These are phyloP conservation scores for Alaudala cheleensis DNA, from an alignment of 2,113 vertebrate genomes.

Conservation along the genomic window DNA sequence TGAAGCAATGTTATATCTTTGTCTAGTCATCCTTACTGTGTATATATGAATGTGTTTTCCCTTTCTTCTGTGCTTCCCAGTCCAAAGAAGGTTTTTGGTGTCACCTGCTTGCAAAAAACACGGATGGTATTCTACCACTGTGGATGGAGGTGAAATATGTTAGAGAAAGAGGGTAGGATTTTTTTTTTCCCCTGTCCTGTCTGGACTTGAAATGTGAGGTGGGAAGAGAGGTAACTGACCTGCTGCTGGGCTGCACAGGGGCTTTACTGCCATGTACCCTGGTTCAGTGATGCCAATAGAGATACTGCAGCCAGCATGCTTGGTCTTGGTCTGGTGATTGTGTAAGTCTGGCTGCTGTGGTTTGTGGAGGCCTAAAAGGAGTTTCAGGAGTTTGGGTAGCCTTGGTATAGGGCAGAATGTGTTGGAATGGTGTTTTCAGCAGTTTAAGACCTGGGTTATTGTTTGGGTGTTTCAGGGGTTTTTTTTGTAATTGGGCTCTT, in stretches of 20 bases:
- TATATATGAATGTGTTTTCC: not conserved
- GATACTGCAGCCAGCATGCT: rapidly evolving
- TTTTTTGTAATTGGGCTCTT: not conserved
- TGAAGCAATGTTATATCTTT: not conserved
- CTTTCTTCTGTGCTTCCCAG: not conserved
- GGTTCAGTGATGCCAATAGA: rapidly evolving
- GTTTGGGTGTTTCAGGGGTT: not conserved
- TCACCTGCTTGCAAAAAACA: not conserved
- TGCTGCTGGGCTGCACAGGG: not conserved
- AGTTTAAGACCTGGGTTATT: not conserved
- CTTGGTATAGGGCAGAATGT: not conserved
- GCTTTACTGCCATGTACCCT: rapidly evolving
- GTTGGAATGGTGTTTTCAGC: not conserved
- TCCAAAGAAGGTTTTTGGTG: not conserved
- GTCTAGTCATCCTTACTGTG: not conserved
- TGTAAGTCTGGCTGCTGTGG: not conserved
- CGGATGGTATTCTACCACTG: rapidly evolving
- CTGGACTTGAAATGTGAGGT: not conserved
- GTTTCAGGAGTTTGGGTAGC: not conserved
- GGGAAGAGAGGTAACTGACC: not conserved
- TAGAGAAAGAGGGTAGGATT: not conserved
- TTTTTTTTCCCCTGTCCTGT: too few species aligned
- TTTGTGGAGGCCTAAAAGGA: not conserved
- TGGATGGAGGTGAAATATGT: not conserved
- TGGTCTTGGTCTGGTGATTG: not conserved